A percentile compares a stretch with the other conserved stretches of the same genome.
Conservation (phyloP, 2,888 invertebrate genomes). For the Acanthosepion lycidas region DNA sequence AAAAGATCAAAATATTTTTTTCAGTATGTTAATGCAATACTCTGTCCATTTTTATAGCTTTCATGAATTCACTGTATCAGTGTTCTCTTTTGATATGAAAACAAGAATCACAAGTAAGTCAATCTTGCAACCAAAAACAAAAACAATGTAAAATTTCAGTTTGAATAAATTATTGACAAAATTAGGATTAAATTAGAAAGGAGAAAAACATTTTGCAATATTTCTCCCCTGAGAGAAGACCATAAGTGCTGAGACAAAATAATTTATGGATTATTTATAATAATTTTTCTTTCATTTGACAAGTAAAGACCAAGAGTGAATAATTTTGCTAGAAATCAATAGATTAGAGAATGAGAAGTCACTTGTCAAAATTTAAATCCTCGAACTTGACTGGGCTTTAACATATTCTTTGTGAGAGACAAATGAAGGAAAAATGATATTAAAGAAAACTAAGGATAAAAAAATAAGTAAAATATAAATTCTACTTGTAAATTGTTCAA, state of each 20-base stretch:
- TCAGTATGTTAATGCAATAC: too few relatives aligned
- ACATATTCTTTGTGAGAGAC: neutral
- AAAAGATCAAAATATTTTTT: too few relatives aligned
- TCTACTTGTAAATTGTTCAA: neutral
- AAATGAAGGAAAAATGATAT: neutral
- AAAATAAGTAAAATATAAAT: neutral
- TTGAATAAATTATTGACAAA: too few relatives aligned
- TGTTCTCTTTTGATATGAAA: neutral
- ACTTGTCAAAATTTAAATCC: neutral
- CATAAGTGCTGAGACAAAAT: neutral
- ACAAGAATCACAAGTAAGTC: neutral
- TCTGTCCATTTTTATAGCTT: too few relatives aligned
- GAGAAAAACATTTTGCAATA: too few relatives aligned
- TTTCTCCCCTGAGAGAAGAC: too few relatives aligned
- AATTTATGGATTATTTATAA: neutral
- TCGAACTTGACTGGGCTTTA: neutral
- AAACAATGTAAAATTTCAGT: neutral
- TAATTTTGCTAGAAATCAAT: neutral
- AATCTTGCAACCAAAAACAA: neutral
- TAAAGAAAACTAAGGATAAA: neutral
- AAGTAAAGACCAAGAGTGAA: neutral
- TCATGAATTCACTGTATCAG: too few relatives aligned
- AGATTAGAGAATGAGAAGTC: neutral
- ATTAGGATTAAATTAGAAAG: too few relatives aligned
- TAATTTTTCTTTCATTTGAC: neutral